These are phyloP conservation scores for Sebastes paucispinis DNA, from an alignment of 2,797 vertebrate genomes.

Conservation along the genomic window DNA sequence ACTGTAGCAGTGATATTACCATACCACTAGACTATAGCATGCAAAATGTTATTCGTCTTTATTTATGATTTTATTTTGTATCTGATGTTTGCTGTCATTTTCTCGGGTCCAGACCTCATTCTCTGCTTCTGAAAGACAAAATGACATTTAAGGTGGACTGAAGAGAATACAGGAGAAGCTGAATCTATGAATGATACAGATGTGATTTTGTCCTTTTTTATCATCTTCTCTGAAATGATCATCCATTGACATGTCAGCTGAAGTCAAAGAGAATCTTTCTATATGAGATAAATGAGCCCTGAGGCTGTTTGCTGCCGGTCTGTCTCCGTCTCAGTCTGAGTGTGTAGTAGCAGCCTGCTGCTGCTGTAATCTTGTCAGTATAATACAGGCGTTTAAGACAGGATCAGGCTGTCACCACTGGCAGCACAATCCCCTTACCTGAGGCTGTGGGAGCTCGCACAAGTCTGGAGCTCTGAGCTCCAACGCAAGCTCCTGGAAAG, in stretches of 20 bases:
- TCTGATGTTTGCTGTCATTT: neutral
- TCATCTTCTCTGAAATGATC: constrained; percentile 57
- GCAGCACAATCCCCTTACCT: constrained; percentile 79
- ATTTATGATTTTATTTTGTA: neutral
- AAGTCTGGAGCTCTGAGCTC: constrained; percentile 66
- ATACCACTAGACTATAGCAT: neutral
- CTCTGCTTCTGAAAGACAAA: constrained; percentile 29
- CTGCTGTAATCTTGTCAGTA: constrained; percentile 73
- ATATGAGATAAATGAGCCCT: constrained; percentile 67
- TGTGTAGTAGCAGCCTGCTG: constrained; percentile 35
- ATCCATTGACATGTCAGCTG: constrained; percentile 50
- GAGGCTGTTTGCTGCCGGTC: constrained; percentile 54
- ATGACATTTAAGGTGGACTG: constrained; percentile 36
- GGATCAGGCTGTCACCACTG: constrained; percentile 78
- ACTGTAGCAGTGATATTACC: neutral
- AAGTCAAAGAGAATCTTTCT: constrained; percentile 65
- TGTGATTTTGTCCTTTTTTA: constrained; percentile 47
- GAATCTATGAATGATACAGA: constrained; percentile 39
- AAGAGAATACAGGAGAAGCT: constrained; percentile 29
- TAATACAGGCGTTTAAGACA: constrained; percentile 73
- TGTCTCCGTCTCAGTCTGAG: constrained; percentile 42
- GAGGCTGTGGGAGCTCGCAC: constrained; percentile 66
- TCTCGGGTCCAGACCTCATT: constrained; percentile 1
- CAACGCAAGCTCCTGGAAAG: constrained; percentile 65
- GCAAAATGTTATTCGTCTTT: neutral